Base-by-base conservation (phyloP, 2,888 invertebrate genomes). In the Cheilosia pagana region DNA sequence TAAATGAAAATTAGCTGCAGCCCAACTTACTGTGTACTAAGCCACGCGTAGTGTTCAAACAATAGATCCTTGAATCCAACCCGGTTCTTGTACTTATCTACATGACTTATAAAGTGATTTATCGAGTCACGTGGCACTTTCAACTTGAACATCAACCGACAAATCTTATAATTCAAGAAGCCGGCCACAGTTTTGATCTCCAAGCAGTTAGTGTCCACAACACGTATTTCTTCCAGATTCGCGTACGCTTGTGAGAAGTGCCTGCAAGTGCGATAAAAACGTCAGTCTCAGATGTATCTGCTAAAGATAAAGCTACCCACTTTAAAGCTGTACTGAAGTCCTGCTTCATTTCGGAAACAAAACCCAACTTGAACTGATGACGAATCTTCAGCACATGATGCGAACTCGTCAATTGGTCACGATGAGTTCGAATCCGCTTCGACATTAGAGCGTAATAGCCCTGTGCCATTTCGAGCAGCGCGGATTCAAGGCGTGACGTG, bases 331-430 rank as follows among this genome's bases (percentile, higher is more conserved):
- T 95, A 89, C 95, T 95, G 87, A 95, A 93, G 90, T 99, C 99
- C 90, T 98, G 98, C 88, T 96, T 96, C 86, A 99, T 92, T 92
- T 99, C 99, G 89, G 97, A 96, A 67, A 98, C 94, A 92, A 98
- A 99, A 0, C 96, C 99, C 91, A 99, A 95, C 93, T 99, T 99
- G 90, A 98, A 99, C 90, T 98, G 97, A 92, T 99, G 99, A 39
- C 99, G 93, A 28, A 99, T 98, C 93, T 96, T 97, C 67, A 99
- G 93, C 88, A 96, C 96, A 91, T 97, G 97, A 92, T 99, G 98
- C 21, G 96, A 95, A 12, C 96, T 96, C 88, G 98, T 98, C 41
- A 98, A 94, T 89, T 97, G 96, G 90, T 98, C 98, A 88, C 96
- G 94, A 91, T 98, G 98, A 53, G 95, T 94, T 90, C 98, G 97